Evolutionary conservation across 2,797 vertebrate genomes (phyloP).

Genomic region (Syngnathus acus): DNA sequence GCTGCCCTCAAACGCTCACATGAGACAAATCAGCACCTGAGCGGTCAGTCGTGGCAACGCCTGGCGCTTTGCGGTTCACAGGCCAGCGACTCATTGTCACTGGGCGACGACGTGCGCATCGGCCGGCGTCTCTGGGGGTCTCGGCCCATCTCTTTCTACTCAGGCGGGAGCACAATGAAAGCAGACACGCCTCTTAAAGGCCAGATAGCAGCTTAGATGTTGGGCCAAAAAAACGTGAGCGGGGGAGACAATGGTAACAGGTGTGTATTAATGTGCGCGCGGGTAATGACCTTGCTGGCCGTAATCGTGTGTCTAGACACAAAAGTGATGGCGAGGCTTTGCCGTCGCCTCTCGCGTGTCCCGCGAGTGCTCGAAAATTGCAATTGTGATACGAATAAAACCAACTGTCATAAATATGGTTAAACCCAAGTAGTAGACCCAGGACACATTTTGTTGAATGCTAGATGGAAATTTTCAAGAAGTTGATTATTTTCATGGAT

Average conservation of each 20-base stretch:
- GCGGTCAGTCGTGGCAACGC: conserved; percentile 39
- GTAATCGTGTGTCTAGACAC: conserved; percentile 65
- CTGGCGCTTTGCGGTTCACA: conserved; percentile 43
- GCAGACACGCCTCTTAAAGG: conserved; percentile 62
- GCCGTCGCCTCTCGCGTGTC: conserved; percentile 40
- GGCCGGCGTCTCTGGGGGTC: conserved; percentile 46
- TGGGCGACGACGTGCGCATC: conserved; percentile 55
- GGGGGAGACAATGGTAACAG: conserved; percentile 66
- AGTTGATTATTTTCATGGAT: background rate
- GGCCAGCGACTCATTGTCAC: conserved; percentile 50
- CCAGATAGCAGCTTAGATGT: conserved; percentile 55
- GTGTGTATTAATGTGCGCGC: conserved; percentile 60
- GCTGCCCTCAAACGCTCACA: conserved; percentile 25
- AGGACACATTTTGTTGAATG: background rate
- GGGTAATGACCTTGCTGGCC: conserved; percentile 63
- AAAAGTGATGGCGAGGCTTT: conserved; percentile 47
- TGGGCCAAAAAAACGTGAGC: conserved; percentile 53
- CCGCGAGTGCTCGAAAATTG: conserved; percentile 28
- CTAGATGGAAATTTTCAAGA: background rate
- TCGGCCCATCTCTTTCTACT: conserved; percentile 53
- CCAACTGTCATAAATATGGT: background rate
- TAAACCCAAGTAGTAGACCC: background rate
- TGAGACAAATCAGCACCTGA: conserved; percentile 42
- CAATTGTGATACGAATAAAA: conserved; percentile 19
- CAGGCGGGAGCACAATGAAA: conserved; percentile 58